Conservation (phyloP, 2,113 vertebrate genomes). For the Verasper variegatus region DNA sequence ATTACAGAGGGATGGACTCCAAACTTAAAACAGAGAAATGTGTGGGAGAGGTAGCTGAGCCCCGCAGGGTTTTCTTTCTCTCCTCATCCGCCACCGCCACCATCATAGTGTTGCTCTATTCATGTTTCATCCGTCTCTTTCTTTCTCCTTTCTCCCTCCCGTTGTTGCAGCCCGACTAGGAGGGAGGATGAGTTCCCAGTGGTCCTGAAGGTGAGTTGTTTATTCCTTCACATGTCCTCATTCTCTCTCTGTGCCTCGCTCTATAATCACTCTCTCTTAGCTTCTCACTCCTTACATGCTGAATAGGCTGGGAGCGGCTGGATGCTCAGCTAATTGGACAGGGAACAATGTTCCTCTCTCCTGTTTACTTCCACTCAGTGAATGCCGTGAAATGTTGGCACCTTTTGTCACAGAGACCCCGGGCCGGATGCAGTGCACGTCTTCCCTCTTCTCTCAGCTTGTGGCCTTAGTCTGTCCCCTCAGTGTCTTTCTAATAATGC, state of each 20-base stretch:
- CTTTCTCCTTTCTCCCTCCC: constrained; percentile 7
- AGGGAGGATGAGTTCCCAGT: constrained; percentile 36
- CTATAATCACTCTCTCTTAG: constrained; percentile 19
- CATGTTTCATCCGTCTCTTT: constrained; percentile 24
- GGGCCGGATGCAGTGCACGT: constrained; percentile 10
- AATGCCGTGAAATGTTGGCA: constrained; percentile 26
- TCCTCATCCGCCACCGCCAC: constrained; percentile 33
- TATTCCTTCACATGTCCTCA: constrained; percentile 54
- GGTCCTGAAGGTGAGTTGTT: constrained; percentile 62
- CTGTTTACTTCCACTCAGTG: constrained; percentile 35
- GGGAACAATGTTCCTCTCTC: constrained; percentile 46
- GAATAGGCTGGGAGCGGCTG: constrained; percentile 49
- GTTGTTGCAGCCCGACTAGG: constrained; percentile 2
- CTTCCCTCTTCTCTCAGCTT: constrained; percentile 23
- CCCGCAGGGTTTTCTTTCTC: constrained; percentile 41
- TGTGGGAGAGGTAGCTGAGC: constrained; percentile 44
- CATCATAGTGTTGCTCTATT: constrained; percentile 38
- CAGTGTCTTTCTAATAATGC: neutral
- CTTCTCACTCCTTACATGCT: constrained; percentile 10
- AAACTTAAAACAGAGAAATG: constrained; percentile 42
- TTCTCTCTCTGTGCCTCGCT: constrained; percentile 25
- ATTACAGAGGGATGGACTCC: constrained; percentile 29
- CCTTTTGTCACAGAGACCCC: constrained; percentile 24
- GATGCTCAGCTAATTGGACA: constrained; percentile 65
- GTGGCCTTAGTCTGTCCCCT: constrained; percentile 31